Percentiles rank a stretch among this genome's conserved stretches.
Conservation (phyloP, 2,113 vertebrate species). For the Rissa tridactyla region DNA sequence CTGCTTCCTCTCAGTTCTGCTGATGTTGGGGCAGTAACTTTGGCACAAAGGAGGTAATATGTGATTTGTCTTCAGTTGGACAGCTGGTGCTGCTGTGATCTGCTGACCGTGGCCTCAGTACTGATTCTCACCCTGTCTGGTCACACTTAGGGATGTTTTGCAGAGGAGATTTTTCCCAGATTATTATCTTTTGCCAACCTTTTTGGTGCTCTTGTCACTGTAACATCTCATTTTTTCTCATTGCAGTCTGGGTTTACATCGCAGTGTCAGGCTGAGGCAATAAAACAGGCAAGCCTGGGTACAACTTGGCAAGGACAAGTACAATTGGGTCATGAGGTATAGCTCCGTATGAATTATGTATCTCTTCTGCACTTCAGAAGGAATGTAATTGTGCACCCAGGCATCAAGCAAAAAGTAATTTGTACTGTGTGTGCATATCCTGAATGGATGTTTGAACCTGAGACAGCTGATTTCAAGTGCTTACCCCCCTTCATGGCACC, state of each 20-base stretch:
- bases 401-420: slow-evolving; percentile 13
- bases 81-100: background rate
- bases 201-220: background rate
- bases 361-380: background rate
- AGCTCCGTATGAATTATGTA: background rate
- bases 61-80: background rate
- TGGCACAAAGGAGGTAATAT: background rate
- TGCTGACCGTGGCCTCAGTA: background rate
- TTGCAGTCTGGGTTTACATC: background rate
- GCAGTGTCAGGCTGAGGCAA: background rate
- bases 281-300: background rate
- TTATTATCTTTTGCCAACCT: background rate
- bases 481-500: background rate
- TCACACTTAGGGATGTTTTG: background rate
- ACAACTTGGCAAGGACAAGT: slow-evolving; percentile 24
- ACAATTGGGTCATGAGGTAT: background rate
- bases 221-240: background rate
- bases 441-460: background rate
- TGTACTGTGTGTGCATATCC: background rate
- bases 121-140: background rate
- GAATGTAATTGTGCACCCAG: background rate
- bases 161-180: background rate
- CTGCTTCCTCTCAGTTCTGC: background rate
- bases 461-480: background rate
- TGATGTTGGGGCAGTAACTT: background rate